A percentile compares a stretch with the other conserved stretches of the same genome.
Evolutionary conservation across 1,140 invertebrate species (phyloP).

Genomic region (Caligus rogercresseyi): DNA sequence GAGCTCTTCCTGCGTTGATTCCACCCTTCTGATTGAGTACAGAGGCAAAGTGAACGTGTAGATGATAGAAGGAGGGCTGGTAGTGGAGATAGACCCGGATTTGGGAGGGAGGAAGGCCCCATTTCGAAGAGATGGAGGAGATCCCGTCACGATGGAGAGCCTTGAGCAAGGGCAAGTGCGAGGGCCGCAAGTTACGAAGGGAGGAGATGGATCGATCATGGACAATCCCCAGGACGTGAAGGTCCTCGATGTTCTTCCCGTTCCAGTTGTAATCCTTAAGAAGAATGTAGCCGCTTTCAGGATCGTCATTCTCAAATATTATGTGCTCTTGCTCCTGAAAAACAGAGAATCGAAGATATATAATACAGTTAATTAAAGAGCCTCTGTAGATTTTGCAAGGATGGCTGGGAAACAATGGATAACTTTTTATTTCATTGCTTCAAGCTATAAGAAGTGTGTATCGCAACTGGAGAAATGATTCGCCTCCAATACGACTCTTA

Average conservation of each 20-base stretch:
- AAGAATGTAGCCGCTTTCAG: slow-evolving; percentile 63
- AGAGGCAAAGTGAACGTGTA: slow-evolving; percentile 85
- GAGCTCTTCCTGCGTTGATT: slow-evolving; percentile 57
- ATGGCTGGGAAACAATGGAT: too few relatives aligned
- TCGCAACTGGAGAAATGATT: too few relatives aligned
- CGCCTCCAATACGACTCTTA: too few relatives aligned
- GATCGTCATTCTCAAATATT: slow-evolving; percentile 59
- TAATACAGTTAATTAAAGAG: too few relatives aligned
- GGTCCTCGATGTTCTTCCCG: slow-evolving; percentile 46
- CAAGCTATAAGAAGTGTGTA: too few relatives aligned
- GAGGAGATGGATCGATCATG: slow-evolving; percentile 54
- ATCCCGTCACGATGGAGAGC: slow-evolving; percentile 54
- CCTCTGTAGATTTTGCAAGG: too few relatives aligned
- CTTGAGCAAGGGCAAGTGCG: slow-evolving; percentile 60
- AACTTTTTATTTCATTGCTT: too few relatives aligned
- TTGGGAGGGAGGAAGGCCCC: slow-evolving; percentile 46
- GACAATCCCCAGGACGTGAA: slow-evolving; percentile 67
- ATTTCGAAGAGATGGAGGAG: slow-evolving; percentile 56
- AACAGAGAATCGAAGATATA: background rate
- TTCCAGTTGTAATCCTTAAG: slow-evolving; percentile 90
- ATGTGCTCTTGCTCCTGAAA: slow-evolving; percentile 59
- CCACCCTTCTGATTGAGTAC: slow-evolving; percentile 61
- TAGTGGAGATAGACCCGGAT: slow-evolving; percentile 81
- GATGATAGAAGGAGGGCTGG: slow-evolving; percentile 88
- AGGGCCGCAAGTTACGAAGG: slow-evolving; percentile 53